A percentile compares a stretch with the other conserved stretches of the same genome.
phyloP scores from a whole-genome alignment of 1,140 invertebrate genomes.

The Bombus breviceps region DNA sequence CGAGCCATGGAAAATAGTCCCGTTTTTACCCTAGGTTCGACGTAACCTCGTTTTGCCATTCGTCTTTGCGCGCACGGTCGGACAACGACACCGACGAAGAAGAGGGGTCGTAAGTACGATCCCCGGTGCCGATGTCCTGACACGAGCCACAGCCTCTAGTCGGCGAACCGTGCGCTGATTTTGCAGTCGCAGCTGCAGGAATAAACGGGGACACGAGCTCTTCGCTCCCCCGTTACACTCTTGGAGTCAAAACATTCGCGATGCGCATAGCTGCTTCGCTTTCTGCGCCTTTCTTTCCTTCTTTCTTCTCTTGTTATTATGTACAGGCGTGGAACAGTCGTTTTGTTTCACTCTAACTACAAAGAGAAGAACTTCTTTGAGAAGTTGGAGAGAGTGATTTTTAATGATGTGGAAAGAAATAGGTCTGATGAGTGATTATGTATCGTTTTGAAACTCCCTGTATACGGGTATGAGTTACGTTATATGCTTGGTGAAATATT shows the following conservation, averaged over 20 bases:
- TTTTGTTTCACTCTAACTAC: background rate
- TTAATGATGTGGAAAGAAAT: background rate
- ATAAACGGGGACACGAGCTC: conserved; percentile 32
- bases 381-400: background rate
- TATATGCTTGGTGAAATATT: background rate
- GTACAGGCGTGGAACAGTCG: too few relatives aligned
- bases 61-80: conserved; percentile 6
- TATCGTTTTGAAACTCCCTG: background rate
- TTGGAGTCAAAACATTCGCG: conserved; percentile 25
- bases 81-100: conserved; percentile 28
- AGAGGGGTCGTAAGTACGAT: conserved; percentile 43
- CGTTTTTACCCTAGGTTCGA: background rate
- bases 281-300: background rate
- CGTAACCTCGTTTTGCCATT: conserved; percentile 22
- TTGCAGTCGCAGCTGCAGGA: conserved; percentile 39
- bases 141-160: conserved; percentile 38
- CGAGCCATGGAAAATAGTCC: background rate
- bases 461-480: background rate
- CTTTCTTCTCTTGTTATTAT: background rate
- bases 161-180: conserved; percentile 39
- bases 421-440: too few relatives aligned
- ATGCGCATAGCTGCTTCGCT: background rate
- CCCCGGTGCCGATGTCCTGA: conserved; percentile 28
- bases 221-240: background rate
- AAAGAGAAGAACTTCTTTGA: background rate